These are phyloP conservation scores for Oscheius sp. DNA, from an alignment of 2,888 invertebrate genomes.

Conservation along the genomic window DNA sequence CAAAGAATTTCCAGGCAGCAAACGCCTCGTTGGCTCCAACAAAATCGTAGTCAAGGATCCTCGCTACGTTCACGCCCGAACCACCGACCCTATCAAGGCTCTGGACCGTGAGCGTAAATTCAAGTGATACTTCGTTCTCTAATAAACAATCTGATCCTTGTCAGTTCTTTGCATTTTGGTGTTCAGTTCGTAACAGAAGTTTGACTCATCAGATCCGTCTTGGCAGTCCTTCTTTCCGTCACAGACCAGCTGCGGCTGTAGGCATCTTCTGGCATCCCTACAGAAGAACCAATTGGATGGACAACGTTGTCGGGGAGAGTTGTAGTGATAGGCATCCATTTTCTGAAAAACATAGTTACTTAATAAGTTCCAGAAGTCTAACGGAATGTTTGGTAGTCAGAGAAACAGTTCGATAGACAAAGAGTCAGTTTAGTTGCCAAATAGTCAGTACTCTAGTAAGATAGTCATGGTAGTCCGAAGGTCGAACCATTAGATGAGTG, in stretches of 20 bases:
- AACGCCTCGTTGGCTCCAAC: constrained; percentile 11
- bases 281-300: constrained; percentile 56
- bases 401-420: too few relatives aligned
- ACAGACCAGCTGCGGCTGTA: constrained; percentile 49
- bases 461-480: too few relatives aligned
- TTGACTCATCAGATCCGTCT: constrained; percentile 57
- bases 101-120: constrained; percentile 13
- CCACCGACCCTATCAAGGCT: constrained; percentile 22
- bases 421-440: too few relatives aligned
- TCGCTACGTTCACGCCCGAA: constrained; percentile 3
- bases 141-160: constrained; percentile 34
- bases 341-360: constrained; percentile 7
- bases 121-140: background rate
- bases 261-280: constrained; percentile 46
- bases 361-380: background rate
- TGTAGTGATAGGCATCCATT: constrained; percentile 1
- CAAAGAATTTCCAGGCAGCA: background rate
- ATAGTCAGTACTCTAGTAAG: too few relatives aligned
- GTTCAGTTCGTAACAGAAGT: constrained; percentile 39
- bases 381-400: background rate
- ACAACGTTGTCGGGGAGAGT: constrained; percentile 42
- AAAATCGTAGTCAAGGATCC: constrained; percentile 27
- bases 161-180: constrained; percentile 9
- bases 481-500: too few relatives aligned
- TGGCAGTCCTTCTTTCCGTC: constrained; percentile 53